Base-by-base conservation (phyloP, 2,113 vertebrate species). In the Dryoscopus gambensis region DNA sequence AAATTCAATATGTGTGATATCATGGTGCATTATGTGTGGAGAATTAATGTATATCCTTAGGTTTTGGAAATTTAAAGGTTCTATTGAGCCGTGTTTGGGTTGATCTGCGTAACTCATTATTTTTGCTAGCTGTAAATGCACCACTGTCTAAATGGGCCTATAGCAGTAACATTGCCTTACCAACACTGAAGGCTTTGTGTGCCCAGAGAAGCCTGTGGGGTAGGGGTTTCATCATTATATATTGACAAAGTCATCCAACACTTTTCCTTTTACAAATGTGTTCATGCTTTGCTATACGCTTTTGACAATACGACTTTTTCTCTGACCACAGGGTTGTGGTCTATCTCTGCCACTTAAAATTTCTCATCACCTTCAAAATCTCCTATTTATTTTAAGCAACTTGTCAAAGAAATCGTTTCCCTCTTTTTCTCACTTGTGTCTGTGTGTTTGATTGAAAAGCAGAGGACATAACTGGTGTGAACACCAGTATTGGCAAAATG, bases 381-480 rank as follows among this genome's bases (percentile, higher is more conserved):
- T 87, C 52, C 40, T n/a, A 52, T 90, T 89, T 95, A 81, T 93
- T 94, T 93, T 88, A 87, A 93, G 71, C 28, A 85, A 52, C 55
- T 73, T 86, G 55, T 82, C 57, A 95, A 82, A 78, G 21, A 87
- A 92, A 84, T 56, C 1, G 0, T 78, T 92, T 60, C 74, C 52
- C 35, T 87, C 39, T 75, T 90, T 87, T 95, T 93, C 86, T 85
- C 93, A 89, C 93, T 89, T 69, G 35, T 73, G 49, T 46, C 62
- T 91, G 37, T 49, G 59, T 70, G 49, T 87, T 82, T 95, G 77
- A 84, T 92, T 95, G 85, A 92, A 89, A 74, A 92, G 52, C 5
- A 83, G 49, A 77, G 52, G 79, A 93, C 91, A 75, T 67, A 91
- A 92, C 68, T 88, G 20, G 47, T 84, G 67, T 59, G 52, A 96